Conservation (phyloP, 2,888 invertebrate genomes). For the Drosophila niveifrons region DNA sequence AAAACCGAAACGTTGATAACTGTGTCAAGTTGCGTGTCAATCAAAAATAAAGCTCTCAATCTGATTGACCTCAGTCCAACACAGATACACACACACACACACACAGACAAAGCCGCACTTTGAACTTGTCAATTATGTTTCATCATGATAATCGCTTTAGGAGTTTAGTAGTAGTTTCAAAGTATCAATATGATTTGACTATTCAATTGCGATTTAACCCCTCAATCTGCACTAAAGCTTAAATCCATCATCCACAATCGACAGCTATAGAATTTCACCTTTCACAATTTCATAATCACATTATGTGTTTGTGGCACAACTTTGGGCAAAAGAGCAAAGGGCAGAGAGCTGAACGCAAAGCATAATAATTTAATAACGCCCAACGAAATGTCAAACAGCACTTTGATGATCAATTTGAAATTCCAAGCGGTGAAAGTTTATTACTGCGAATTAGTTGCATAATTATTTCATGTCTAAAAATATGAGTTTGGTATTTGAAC, state of each 20-base stretch:
- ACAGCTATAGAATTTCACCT: background rate
- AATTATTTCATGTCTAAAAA: too few species aligned
- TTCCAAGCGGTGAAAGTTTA: background rate
- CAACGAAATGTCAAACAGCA: background rate
- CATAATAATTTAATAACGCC: constrained; percentile 3
- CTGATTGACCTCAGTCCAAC: constrained; percentile 28
- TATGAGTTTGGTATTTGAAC: too few species aligned
- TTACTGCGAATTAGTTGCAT: too few species aligned
- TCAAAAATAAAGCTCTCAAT: constrained; percentile 49
- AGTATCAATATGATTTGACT: background rate
- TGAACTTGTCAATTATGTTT: constrained; percentile 26
- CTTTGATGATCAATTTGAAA: background rate
- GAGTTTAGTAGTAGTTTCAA: constrained; percentile 11
- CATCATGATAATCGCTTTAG: constrained; percentile 22
- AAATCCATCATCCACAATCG: background rate
- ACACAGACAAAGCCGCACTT: constrained; percentile 16
- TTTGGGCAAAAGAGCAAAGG: background rate
- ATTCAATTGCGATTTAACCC: background rate
- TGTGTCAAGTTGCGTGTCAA: constrained; percentile 42
- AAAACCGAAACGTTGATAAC: constrained; percentile 36
- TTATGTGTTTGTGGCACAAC: background rate
- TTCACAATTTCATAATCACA: constrained; percentile 5
- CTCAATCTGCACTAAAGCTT: background rate
- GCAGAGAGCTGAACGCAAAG: too few species aligned
- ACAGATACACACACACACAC: background rate